Evolutionary conservation across 2,797 vertebrate species (phyloP).

Genomic region (Tauraco hartlaubi): DNA sequence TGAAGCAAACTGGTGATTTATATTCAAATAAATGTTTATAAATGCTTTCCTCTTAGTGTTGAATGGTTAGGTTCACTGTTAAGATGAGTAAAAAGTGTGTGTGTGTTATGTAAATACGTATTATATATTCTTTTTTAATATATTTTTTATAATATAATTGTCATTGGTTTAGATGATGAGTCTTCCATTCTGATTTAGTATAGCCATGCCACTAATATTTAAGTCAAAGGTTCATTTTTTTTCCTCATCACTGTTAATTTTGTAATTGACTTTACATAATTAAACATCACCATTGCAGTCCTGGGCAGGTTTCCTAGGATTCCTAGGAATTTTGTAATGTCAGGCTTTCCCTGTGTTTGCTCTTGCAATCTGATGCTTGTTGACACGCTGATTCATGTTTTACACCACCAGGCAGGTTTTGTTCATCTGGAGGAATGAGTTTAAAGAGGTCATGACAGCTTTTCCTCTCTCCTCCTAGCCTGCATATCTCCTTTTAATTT

Average conservation of each 20-base stretch:
- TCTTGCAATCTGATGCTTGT: conserved; percentile 57
- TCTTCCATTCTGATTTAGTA: conserved; percentile 16
- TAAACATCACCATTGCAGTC: conserved; percentile 45
- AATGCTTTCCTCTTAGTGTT: background rate
- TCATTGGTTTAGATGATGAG: background rate
- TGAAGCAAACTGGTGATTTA: background rate
- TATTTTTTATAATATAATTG: background rate
- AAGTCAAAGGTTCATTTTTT: conserved; percentile 37
- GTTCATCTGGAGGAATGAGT: conserved; percentile 60
- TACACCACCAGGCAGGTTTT: conserved; percentile 37
- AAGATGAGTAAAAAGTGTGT: background rate
- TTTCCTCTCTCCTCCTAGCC: conserved; percentile 58
- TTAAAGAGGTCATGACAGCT: conserved; percentile 66
- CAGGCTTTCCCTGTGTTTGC: conserved; percentile 53
- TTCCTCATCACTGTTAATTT: conserved; percentile 25
- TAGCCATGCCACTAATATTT: background rate
- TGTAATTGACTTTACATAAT: conserved; percentile 40
- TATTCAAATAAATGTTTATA: background rate
- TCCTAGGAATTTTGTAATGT: conserved; percentile 50
- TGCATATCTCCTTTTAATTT: conserved; percentile 83
- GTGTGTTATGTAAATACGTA: background rate
- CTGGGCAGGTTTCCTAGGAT: conserved; percentile 26
- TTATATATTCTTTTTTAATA: background rate
- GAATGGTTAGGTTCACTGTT: background rate
- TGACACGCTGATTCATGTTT: conserved; percentile 75